Evolutionary conservation across 2,113 vertebrate genomes (phyloP).

Genomic region (Spizaetus ornatus): DNA sequence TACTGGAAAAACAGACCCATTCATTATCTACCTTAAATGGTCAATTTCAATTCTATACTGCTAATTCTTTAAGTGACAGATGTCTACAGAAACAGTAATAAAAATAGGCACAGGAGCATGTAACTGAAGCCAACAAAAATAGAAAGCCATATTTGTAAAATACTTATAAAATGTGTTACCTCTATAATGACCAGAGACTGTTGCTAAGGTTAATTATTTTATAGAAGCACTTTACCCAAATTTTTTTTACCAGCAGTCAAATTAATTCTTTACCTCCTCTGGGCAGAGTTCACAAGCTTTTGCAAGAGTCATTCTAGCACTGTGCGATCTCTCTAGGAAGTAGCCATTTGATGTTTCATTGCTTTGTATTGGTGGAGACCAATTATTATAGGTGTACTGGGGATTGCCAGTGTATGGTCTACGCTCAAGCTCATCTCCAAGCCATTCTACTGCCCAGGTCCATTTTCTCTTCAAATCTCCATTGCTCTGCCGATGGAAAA

Average conservation of each 20-base stretch:
- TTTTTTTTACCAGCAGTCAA: not conserved
- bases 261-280: constrained; percentile 86
- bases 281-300: constrained; percentile 99
- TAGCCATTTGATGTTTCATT: constrained; percentile 99
- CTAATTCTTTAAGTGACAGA: not conserved
- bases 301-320: constrained; percentile 97
- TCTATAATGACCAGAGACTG: not conserved
- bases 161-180: not conserved
- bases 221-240: not conserved
- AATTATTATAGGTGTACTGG: constrained; percentile 98
- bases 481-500: constrained; percentile 84
- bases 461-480: constrained; percentile 98
- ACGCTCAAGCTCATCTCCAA: constrained; percentile 96
- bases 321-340: constrained; percentile 98
- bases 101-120: not conserved
- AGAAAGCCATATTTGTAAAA: not conserved
- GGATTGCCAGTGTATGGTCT: constrained; percentile 96
- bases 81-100: not conserved
- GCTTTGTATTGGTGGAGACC: constrained; percentile 98
- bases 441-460: constrained; percentile 99
- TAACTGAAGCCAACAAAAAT: not conserved
- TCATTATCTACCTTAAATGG: not conserved
- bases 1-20: not conserved
- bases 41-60: not conserved
- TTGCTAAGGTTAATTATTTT: not conserved